Conservation (phyloP, 2,113 vertebrate genomes). For the Barnardius zonarius region DNA sequence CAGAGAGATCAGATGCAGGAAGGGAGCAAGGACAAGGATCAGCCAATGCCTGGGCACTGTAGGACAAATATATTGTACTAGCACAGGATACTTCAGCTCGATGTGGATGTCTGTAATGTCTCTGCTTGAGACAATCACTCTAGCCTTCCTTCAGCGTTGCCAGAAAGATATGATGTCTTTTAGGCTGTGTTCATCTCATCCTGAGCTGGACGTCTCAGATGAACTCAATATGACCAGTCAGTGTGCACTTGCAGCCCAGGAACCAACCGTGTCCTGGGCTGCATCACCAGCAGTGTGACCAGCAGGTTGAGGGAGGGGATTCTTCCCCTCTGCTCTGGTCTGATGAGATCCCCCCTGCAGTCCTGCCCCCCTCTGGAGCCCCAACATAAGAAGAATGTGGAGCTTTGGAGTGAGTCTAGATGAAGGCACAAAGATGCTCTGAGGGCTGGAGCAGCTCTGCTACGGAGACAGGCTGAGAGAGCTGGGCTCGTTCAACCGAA, state of each 20-base stretch:
- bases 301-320: background rate
- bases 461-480: background rate
- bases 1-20: background rate
- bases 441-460: background rate
- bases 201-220: background rate
- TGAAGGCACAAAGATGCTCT: background rate
- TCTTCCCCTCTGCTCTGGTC: background rate
- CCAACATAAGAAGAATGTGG: background rate
- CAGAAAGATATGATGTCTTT: rapidly evolving
- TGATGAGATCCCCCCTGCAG: background rate
- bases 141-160: background rate
- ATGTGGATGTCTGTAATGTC: background rate
- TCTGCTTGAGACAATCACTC: background rate
- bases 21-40: background rate
- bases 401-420: background rate
- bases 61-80: background rate
- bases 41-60: background rate
- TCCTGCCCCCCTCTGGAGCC: background rate
- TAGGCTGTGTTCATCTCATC: background rate
- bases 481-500: background rate
- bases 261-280: background rate
- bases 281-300: background rate
- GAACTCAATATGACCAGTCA: background rate
- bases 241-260: background rate
- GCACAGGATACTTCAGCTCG: background rate